phyloP scores from a whole-genome alignment of 2,113 vertebrate species.

The Syngnathoides biaculeatus region DNA sequence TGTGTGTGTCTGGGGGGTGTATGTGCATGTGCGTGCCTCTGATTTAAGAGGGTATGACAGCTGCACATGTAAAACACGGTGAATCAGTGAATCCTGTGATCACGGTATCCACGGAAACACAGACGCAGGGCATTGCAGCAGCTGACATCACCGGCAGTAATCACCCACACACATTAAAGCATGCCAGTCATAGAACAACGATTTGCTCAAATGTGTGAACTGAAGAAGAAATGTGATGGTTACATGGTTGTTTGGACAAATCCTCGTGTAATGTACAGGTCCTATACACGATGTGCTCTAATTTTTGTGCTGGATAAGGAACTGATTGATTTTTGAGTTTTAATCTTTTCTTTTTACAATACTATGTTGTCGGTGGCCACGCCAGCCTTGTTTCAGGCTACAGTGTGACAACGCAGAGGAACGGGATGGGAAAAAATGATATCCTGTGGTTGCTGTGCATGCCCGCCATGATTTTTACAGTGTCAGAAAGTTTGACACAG shows the following conservation, averaged over 20 bases:
- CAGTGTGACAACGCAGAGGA: too few species aligned
- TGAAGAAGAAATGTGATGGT: neutral
- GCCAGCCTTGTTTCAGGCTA: too few species aligned
- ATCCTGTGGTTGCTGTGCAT: too few species aligned
- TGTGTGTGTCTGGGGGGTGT: neutral
- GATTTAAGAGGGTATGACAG: neutral
- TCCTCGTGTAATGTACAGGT: neutral
- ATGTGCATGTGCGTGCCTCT: neutral
- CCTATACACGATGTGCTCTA: neutral
- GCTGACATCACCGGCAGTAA: constrained; percentile 19
- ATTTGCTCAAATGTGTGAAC: constrained; percentile 11
- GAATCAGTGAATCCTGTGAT: constrained; percentile 25
- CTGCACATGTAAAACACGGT: constrained; percentile 31
- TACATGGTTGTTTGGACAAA: neutral
- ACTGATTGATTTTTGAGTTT: neutral
- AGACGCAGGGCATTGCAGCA: constrained; percentile 25
- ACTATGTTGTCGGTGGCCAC: neutral
- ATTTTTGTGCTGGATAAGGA: neutral
- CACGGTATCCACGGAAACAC: constrained; percentile 57
- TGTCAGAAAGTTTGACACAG: too few species aligned
- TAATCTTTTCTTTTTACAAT: too few species aligned
- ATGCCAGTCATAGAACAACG: constrained; percentile 4
- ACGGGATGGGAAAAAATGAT: too few species aligned
- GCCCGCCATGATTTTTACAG: too few species aligned
- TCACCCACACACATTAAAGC: constrained; percentile 43